Conservation (phyloP, 2,797 vertebrate species). For the Anisognathus igniventris region DNA sequence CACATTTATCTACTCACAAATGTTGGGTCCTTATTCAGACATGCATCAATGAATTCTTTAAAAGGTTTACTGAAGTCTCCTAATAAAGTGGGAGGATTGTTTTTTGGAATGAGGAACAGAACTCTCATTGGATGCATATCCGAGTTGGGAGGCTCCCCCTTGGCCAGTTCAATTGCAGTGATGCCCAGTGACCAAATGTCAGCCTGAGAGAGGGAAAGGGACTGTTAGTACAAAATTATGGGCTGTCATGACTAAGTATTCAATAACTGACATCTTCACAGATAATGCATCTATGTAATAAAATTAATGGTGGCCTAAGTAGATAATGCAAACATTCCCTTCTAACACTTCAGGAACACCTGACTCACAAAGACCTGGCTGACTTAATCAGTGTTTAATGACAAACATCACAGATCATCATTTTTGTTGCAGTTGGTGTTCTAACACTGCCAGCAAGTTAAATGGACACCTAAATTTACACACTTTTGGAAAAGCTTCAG, state of each 20-base stretch:
- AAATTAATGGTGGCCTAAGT: neutral
- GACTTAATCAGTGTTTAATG: neutral
- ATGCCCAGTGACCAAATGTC: conserved; percentile 84
- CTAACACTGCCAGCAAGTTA: neutral
- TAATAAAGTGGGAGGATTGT: conserved; percentile 79
- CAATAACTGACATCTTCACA: neutral
- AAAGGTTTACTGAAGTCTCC: conserved; percentile 83
- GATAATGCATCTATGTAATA: neutral
- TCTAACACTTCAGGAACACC: neutral
- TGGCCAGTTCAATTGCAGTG: conserved; percentile 82
- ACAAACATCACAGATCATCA: neutral
- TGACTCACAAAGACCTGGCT: neutral
- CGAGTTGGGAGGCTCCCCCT: conserved; percentile 81
- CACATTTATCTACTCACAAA: conserved; percentile 74
- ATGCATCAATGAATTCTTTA: conserved; percentile 82
- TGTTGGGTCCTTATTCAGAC: conserved; percentile 82
- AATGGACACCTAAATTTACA: neutral
- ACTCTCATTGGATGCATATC: conserved; percentile 85
- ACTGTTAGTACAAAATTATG: neutral
- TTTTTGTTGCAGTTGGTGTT: neutral
- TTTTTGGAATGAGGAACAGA: conserved; percentile 83
- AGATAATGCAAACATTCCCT: neutral
- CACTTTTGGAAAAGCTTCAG: neutral
- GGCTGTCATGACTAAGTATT: neutral
- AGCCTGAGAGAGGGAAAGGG: conserved; percentile 63